These are phyloP conservation scores for Lipotes vexillifer DNA, from an alignment of 2,113 vertebrate genomes.

Conservation along the genomic window DNA sequence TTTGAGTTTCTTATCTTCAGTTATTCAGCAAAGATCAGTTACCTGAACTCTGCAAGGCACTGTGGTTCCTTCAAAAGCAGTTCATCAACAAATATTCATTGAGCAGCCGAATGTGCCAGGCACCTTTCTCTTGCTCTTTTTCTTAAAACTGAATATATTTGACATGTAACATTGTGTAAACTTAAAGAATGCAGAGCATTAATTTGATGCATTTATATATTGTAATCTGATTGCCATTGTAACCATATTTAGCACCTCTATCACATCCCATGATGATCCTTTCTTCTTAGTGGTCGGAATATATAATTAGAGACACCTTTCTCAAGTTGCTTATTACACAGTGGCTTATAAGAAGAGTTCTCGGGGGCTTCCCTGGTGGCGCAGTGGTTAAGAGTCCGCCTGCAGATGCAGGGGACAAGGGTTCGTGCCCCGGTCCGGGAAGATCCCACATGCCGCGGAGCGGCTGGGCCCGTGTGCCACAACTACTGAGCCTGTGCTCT, in stretches of 20 bases:
- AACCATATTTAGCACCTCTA: neutral
- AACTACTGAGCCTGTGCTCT: too few species aligned
- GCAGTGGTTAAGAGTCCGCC: too few species aligned
- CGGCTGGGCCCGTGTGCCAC: too few species aligned
- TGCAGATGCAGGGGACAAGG: too few species aligned
- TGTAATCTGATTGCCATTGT: neutral
- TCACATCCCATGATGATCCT: neutral
- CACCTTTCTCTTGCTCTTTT: neutral
- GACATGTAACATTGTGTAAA: neutral
- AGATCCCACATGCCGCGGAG: too few species aligned
- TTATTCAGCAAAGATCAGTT: neutral
- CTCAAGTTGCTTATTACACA: neutral
- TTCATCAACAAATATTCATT: neutral
- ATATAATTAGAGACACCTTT: neutral
- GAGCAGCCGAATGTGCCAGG: neutral
- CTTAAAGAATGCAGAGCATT: neutral
- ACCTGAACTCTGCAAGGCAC: neutral
- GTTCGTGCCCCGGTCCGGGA: too few species aligned
- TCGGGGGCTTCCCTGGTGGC: too few species aligned
- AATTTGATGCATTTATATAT: neutral
- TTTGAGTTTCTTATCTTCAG: neutral
- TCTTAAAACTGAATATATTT: neutral
- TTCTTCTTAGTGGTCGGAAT: neutral
- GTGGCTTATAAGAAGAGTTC: neutral
- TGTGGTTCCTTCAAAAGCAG: neutral